Evolutionary conservation across 2,113 vertebrate species (phyloP).

Genomic region (Turnix velox): DNA sequence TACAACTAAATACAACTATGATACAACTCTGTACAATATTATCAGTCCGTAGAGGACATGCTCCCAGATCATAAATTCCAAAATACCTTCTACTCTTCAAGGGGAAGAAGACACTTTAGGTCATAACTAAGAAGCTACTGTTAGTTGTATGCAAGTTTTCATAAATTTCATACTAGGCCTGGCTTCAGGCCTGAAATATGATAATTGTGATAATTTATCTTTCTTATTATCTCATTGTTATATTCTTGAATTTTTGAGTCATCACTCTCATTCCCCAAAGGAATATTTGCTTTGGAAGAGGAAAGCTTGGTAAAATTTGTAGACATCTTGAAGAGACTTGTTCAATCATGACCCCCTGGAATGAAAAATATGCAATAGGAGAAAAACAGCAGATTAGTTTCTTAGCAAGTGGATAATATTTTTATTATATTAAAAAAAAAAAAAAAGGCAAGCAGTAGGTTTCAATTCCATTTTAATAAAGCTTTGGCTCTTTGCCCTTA

Average conservation of each 20-base stretch:
- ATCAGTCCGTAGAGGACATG: background rate
- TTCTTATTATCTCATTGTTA: background rate
- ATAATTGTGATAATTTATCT: background rate
- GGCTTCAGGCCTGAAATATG: background rate
- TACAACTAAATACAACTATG: background rate
- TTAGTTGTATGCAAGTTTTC: background rate
- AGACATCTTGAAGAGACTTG: background rate
- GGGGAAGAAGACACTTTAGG: background rate
- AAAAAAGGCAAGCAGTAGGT: background rate
- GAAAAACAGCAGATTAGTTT: background rate
- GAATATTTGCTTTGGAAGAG: background rate
- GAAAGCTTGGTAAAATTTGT: background rate
- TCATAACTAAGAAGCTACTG: background rate
- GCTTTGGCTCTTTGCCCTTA: background rate
- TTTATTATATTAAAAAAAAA: background rate
- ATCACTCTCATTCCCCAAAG: background rate
- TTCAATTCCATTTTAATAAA: conserved; percentile 34
- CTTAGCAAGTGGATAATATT: background rate
- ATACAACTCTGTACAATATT: background rate
- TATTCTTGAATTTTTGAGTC: background rate
- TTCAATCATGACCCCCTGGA: background rate
- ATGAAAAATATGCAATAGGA: background rate
- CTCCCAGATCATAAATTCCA: background rate
- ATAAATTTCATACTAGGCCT: background rate
- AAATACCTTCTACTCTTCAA: background rate